Base-by-base conservation (phyloP, 2,888 invertebrate genomes). In the Agrotis puta region DNA sequence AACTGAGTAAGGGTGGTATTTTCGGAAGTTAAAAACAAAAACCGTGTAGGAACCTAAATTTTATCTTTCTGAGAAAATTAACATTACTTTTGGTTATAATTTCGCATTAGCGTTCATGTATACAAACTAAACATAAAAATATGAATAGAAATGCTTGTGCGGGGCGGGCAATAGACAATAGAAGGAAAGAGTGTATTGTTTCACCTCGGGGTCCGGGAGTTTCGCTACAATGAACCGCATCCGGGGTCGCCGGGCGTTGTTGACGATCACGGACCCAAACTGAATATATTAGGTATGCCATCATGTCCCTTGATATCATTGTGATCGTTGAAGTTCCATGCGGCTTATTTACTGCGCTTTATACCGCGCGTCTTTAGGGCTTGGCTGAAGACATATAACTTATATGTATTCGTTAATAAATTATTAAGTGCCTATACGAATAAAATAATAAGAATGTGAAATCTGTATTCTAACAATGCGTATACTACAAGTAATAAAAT, bases 211-310 rank as follows among this genome's bases (percentile, higher is more conserved):
- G 90, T 88, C 93, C 92, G 94, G 95, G 94, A 94, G 96, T 95
- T 96, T 95, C 95, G 95, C 95, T 95, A 95, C 94, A 95, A 95
- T 95, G 95, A 93, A 88, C 90, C 87, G 94, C 95, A 93, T 96
- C 95, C 96, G 95, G 94, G 89, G 91, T 89, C 90, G 79, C 81
- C 81, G 90, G 90, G 85, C 87, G 91, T 87, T 89, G 89, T 85
- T 79, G 77, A 76, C 85, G 75, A 88, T 85, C 70, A 84, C 75
- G 71, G 80, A 82, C 86, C 88, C 85, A 83, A 85, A 81, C 66
- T 79, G 85, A 88, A 90, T 89, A 89, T 79, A 90, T 89, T 89
- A 88, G 85, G 77, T 71, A 77, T 74, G 70, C 79, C 83, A 77
- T 79, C 73, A 74, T 78, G 71, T 70, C 70, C 64, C 73, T 70